Percentiles rank a stretch among this genome's conserved stretches.
Evolutionary conservation across 1,140 invertebrate species (phyloP).

Genomic region (Drosophila albomicans): DNA sequence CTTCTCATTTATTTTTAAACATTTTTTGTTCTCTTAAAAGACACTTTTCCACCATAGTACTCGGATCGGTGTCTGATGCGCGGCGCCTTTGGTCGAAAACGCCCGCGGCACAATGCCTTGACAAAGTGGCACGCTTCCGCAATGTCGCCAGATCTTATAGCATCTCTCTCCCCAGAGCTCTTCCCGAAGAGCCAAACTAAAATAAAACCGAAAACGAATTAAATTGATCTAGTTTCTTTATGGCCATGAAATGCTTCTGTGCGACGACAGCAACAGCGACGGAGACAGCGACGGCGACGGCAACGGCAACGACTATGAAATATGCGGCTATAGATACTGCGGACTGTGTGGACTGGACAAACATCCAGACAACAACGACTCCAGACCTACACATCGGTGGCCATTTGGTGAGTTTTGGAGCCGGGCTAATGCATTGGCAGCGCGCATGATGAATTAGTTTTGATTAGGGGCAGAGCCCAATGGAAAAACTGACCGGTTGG

Average conservation of each 20-base stretch:
- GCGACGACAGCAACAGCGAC: constrained; percentile 51
- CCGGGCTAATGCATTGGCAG: constrained; percentile 78
- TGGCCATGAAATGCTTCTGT: constrained; percentile 80
- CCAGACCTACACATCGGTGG: constrained; percentile 10
- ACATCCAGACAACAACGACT: constrained; percentile 17
- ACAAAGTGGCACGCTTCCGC: constrained; percentile 82
- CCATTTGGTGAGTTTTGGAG: constrained; percentile 14
- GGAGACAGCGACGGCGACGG: constrained; percentile 33
- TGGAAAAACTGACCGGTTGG: constrained; percentile 18
- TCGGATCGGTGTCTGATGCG: constrained; percentile 26
- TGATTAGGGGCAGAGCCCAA: constrained; percentile 67
- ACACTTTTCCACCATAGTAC: background rate
- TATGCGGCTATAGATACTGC: constrained; percentile 74
- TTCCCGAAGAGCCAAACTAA: constrained; percentile 13
- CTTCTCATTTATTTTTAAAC: no score
- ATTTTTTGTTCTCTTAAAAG: background rate
- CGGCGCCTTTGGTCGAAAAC: constrained; percentile 73
- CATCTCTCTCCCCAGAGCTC: constrained; percentile 8
- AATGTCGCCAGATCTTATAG: constrained; percentile 69
- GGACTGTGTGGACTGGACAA: constrained; percentile 38
- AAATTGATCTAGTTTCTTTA: constrained; percentile 83
- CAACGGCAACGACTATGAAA: constrained; percentile 72
- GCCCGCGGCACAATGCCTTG: constrained; percentile 78
- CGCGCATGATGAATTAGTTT: constrained; percentile 81
- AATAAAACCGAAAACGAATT: constrained; percentile 73